A percentile compares a stretch with the other conserved stretches of the same genome.
Evolutionary conservation across 2,888 invertebrate species (phyloP).

Genomic region (Phorcus lineatus): DNA sequence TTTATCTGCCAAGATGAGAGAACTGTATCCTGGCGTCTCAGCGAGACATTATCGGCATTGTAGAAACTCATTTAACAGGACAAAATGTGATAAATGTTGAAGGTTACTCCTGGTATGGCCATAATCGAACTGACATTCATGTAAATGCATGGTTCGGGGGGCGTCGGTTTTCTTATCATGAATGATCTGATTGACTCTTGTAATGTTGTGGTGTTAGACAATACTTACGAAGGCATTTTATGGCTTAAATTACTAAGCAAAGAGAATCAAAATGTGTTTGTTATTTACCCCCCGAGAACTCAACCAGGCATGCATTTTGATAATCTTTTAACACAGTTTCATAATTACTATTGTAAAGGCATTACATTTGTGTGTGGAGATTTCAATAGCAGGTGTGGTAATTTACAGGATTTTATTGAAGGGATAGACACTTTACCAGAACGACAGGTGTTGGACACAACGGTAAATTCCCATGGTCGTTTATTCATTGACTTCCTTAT

Average conservation of each 20-base stretch:
- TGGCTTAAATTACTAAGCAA: conserved; percentile 9
- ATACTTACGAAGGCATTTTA: conserved; percentile 20
- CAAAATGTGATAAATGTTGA: neutral
- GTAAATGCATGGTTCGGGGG: conserved; percentile 25
- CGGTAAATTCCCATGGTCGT: neutral
- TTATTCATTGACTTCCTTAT: neutral
- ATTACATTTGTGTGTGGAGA: too few species aligned
- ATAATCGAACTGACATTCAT: conserved; percentile 16
- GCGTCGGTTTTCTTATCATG: conserved; percentile 22
- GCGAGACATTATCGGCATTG: conserved; percentile 16
- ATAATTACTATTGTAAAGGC: neutral
- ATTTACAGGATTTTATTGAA: too few species aligned
- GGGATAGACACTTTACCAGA: neutral
- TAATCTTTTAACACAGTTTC: neutral
- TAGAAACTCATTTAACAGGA: conserved; percentile 4
- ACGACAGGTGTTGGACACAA: neutral
- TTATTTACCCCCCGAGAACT: conserved; percentile 17
- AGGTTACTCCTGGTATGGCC: conserved; percentile 24
- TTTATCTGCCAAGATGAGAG: neutral
- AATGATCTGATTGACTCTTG: conserved; percentile 2
- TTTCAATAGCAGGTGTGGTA: too few species aligned
- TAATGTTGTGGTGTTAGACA: neutral
- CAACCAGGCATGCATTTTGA: conserved; percentile 14
- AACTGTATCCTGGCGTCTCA: neutral
- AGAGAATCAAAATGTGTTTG: neutral